These are phyloP conservation scores for Heteromyza rotundicornis DNA, from an alignment of 2,888 invertebrate species.

Conservation along the genomic window DNA sequence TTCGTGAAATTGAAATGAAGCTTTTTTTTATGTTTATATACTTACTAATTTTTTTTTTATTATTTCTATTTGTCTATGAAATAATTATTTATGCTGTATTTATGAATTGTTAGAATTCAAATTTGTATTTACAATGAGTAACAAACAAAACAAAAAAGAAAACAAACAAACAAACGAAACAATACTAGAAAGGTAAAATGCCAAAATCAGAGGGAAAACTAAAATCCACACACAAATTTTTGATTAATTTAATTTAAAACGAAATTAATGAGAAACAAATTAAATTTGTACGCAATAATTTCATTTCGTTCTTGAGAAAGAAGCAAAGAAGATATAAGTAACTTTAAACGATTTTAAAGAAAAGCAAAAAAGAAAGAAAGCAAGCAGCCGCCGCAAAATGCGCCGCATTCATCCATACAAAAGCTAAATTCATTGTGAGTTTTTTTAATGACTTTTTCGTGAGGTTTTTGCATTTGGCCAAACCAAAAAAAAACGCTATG, in stretches of 20 bases:
- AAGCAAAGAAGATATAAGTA: background rate
- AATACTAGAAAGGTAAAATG: slow-evolving; percentile 2
- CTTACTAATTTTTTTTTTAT: slow-evolving; percentile 15
- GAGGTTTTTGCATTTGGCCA: slow-evolving; percentile 1
- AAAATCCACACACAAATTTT: background rate
- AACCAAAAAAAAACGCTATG: too few relatives aligned
- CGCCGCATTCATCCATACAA: slow-evolving; percentile 46
- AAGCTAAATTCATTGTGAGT: slow-evolving; percentile 4
- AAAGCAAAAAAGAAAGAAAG: background rate
- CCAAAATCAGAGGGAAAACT: background rate
- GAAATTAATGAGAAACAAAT: background rate
- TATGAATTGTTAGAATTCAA: slow-evolving; percentile 4
- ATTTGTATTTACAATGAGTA: slow-evolving; percentile 37
- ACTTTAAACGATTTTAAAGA: background rate
- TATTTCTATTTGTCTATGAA: slow-evolving; percentile 13
- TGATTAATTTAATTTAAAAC: background rate
- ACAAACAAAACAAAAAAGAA: slow-evolving; percentile 21
- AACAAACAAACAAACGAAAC: slow-evolving; percentile 15
- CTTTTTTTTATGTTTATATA: background rate
- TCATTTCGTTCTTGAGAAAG: background rate
- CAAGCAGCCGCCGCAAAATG: slow-evolving; percentile 27
- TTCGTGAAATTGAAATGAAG: background rate
- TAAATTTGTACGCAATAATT: background rate
- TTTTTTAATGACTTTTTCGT: slow-evolving; percentile 12
- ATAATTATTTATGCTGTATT: background rate